A percentile compares a stretch with the other conserved stretches of the same genome.
Evolutionary conservation across 1,140 invertebrate species (phyloP).

Genomic region (Anoplophora glabripennis): DNA sequence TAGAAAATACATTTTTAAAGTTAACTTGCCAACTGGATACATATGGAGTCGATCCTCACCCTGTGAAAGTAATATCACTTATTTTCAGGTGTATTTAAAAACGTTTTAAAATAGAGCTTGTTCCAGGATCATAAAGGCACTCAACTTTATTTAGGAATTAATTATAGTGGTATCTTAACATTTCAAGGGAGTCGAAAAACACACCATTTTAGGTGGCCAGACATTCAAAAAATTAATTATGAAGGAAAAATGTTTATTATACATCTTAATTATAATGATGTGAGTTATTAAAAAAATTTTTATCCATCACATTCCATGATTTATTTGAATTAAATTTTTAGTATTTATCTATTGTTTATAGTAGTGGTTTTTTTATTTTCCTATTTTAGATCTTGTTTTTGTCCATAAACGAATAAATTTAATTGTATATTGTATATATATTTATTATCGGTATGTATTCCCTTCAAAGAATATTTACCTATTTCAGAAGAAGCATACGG

Average conservation of each 20-base stretch:
- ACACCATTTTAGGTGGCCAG: constrained; percentile 92
- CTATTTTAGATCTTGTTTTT: not conserved
- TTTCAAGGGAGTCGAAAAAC: constrained; percentile 91
- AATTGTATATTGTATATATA: no score
- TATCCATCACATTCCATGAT: not conserved
- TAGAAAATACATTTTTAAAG: constrained; percentile 82
- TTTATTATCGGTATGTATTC: no score
- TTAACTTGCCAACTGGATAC: constrained; percentile 88
- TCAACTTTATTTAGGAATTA: constrained; percentile 91
- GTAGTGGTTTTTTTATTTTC: no score
- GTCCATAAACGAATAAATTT: not conserved
- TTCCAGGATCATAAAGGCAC: constrained; percentile 83
- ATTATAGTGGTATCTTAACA: constrained; percentile 90
- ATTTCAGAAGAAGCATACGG: constrained; percentile 91
- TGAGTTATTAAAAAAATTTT: constrained; percentile 24
- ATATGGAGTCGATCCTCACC: constrained; percentile 96
- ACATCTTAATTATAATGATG: constrained; percentile 73
- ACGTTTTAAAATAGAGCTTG: constrained; percentile 22
- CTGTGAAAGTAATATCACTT: constrained; percentile 77
- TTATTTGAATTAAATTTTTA: not conserved
- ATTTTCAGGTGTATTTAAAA: constrained; percentile 4
- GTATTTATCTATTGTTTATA: no score
- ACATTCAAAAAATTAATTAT: constrained; percentile 94
- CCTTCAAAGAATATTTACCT: no score
- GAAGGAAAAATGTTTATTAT: constrained; percentile 98